Percentiles rank a stretch among this genome's conserved stretches.
These are phyloP conservation scores for Amblyraja radiata DNA, from an alignment of 2,797 vertebrate genomes.

Conservation along the genomic window DNA sequence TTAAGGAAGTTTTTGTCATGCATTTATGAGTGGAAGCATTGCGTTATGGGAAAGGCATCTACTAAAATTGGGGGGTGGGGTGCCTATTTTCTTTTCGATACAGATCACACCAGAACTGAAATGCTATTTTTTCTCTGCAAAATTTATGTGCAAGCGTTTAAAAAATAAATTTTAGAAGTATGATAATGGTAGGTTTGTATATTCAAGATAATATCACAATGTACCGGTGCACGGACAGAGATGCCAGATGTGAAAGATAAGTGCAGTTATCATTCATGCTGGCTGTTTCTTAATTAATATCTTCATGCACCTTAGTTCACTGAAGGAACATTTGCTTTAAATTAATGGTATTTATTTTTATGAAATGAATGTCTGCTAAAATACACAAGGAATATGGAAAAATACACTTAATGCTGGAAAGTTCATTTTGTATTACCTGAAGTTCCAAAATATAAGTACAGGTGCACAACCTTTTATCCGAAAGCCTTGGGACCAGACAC, in stretches of 20 bases:
- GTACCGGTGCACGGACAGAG: slow-evolving; percentile 29
- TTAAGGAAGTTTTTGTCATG: slow-evolving; percentile 98
- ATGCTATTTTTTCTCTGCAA: slow-evolving; percentile 59
- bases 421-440: background rate
- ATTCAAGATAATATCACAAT: slow-evolving; percentile 44
- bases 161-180: slow-evolving; percentile 56
- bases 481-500: too few species aligned
- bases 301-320: slow-evolving; percentile 38
- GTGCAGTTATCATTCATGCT: slow-evolving; percentile 52
- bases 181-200: slow-evolving; percentile 52
- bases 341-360: background rate
- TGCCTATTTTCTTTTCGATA: slow-evolving; percentile 66
- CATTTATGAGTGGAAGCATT: slow-evolving; percentile 94
- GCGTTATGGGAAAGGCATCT: slow-evolving; percentile 88
- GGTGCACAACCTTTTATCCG: too few species aligned
- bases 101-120: slow-evolving; percentile 52
- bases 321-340: background rate
- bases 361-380: background rate
- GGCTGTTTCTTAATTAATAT: slow-evolving; percentile 49
- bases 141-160: slow-evolving; percentile 63
- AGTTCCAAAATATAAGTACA: background rate
- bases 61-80: slow-evolving; percentile 71
- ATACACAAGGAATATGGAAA: background rate
- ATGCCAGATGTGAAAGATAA: slow-evolving; percentile 56
- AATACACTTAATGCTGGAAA: background rate